Evolutionary conservation across 2,113 vertebrate genomes (phyloP), one percentile per base, ranked within the genome.

Genomic region (Onychostruthus taczanowskii): DNA sequence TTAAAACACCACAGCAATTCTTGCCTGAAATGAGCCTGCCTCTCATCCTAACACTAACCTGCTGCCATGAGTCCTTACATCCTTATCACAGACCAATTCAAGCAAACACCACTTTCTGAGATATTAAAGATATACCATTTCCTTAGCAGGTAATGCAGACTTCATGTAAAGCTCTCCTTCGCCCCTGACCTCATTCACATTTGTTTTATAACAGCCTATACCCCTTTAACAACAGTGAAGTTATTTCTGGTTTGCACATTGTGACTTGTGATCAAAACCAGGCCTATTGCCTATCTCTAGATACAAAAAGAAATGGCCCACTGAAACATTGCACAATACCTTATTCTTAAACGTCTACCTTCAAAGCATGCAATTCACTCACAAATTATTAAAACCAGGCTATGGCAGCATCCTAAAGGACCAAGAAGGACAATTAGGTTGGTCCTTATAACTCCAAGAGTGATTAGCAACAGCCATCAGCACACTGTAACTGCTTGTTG

Each of bases 181-280:
- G 0, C 28, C 41, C 49, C 83, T 75, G 88, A 78, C 83, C 76
- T 94, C 83, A 49, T 56, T 86, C 56, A 46, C 56, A 58, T 88
- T 96, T 92, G 49, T 81, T 94, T 93, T 75, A 41, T 88, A 94
- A 63, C 33, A 44, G 80, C 68, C 86, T 95, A 84, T 93, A 84
- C 73, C 52, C 63, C 80, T 97, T 95, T 92, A 96, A 92, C 80
- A 89, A 52, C 61, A 52, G 61, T 13, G 35, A 84, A 89, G 94
- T 92, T 97, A 96, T 94, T 96, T 96, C 96, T 96, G 96, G 95
- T 96, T 94, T 96, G 92, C 61, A 56, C 79, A 33, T 86, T 90
- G 93, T 97, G 94, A 93, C 93, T 93, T 81, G 94, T 97, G 94
- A 96, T 93, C 90, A 90, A 97, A 94, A 93, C 88, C 95, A 97